These are phyloP conservation scores for Alethe diademata DNA, from an alignment of 2,113 vertebrate genomes.

Conservation along the genomic window DNA sequence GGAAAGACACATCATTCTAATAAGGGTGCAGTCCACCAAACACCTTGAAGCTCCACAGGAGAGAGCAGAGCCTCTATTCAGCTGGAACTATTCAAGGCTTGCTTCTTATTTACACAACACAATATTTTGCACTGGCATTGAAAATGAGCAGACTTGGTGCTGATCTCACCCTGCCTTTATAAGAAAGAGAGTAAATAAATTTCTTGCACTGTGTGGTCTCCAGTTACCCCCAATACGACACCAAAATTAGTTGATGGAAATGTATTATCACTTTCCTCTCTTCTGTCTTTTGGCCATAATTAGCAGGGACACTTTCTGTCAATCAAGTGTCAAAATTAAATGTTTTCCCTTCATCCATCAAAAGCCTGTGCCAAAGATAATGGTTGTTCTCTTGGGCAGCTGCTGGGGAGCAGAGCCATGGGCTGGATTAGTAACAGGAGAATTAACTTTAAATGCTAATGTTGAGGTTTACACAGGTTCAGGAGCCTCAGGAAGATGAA, in stretches of 20 bases:
- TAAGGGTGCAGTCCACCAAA: neutral
- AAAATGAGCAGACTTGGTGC: neutral
- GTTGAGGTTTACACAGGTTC: neutral
- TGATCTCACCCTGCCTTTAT: neutral
- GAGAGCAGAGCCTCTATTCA: neutral
- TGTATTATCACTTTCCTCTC: neutral
- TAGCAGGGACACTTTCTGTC: neutral
- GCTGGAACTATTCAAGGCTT: neutral
- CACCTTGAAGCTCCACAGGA: neutral
- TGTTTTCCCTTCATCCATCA: neutral
- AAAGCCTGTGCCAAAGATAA: neutral
- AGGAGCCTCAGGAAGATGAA: neutral
- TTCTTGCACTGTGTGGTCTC: neutral
- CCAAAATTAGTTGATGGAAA: neutral
- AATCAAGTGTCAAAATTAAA: neutral
- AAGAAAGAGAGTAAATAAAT: neutral
- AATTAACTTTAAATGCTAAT: neutral
- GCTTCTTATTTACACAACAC: neutral
- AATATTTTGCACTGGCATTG: neutral
- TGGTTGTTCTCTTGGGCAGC: neutral
- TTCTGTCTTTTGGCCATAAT: neutral
- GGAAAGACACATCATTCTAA: fast-evolving
- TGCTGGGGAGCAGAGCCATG: neutral
- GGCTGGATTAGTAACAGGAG: neutral
- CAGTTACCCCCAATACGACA: neutral